Base-by-base conservation (phyloP, 2,113 vertebrate species). In the Petaurus breviceps region DNA sequence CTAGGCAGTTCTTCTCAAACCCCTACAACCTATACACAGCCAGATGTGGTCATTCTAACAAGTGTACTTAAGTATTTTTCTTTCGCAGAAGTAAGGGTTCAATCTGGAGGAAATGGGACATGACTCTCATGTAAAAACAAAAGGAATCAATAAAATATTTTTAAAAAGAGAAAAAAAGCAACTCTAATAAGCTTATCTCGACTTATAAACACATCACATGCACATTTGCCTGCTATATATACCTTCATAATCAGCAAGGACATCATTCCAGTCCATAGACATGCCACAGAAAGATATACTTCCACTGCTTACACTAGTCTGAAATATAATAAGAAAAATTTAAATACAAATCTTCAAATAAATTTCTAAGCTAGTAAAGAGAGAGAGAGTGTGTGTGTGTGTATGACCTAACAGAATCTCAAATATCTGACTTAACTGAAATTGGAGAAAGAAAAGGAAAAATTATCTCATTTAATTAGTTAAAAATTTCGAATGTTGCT, bases 221-320 rank as follows among this genome's bases (percentile, higher is more conserved):
- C 12, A 68, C 1, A 49, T 89, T 95, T 7, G 90, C 0, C 93
- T 26, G 9, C 93, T 84, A 84, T 84, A 43, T 57, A 94, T 99
- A 99, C 99, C 99, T 95, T 99, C 99, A 97, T 99, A 99, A 97
- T 99, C 99, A 94, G 99, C 99, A 97, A 99, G 98, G 97, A 99
- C 98, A 95, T 99, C 99, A 92, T 98, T 99, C 99, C 99, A 99
- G 93, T 99, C 99, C 97, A 99, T 98, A 97, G 99, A 99, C 92
- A 99, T 98, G 77, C 99, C 99, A 91, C 98, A 99, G 94, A 99
- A 99, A 92, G 99, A 98, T 57, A 99, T 93, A 97, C 97, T 98
- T 95, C 99, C 99, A 8, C 99, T 99, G 94, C 99, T 99, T 57
- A 99, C 99, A 97, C 98, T 97, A 61, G 99, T 98, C 99, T 99